Evolutionary conservation across 2,113 vertebrate species (phyloP).

Genomic region (Phodopus roborovskii): DNA sequence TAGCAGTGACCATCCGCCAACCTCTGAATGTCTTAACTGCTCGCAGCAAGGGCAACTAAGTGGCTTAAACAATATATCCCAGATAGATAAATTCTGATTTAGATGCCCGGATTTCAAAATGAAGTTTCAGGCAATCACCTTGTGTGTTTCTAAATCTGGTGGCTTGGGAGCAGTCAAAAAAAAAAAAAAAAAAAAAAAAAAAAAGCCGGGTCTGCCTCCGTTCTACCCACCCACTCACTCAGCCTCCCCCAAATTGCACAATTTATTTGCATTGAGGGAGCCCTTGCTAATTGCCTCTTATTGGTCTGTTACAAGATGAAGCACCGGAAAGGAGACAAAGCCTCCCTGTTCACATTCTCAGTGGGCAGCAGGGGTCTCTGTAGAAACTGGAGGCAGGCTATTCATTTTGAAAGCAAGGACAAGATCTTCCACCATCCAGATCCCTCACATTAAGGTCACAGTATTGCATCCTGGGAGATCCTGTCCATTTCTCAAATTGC

Average conservation of each 20-base stretch:
- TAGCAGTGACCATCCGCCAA: not conserved
- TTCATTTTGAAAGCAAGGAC: constrained; percentile 62
- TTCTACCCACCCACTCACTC: constrained; percentile 20
- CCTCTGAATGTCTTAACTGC: constrained; percentile 1
- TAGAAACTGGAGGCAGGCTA: constrained; percentile 38
- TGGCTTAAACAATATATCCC: constrained; percentile 13
- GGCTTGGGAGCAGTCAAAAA: constrained; percentile 19
- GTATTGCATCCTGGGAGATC: constrained; percentile 36
- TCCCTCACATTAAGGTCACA: constrained; percentile 24
- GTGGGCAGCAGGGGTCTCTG: constrained; percentile 65
- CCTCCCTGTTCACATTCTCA: constrained; percentile 65
- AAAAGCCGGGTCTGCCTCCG: not conserved
- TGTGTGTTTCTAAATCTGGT: constrained; percentile 55
- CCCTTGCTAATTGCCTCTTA: constrained; percentile 74
- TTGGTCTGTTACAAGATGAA: constrained; percentile 67
- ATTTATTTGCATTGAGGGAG: constrained; percentile 46
- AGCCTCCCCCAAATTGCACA: constrained; percentile 8
- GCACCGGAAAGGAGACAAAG: constrained; percentile 68
- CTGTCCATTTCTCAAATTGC: constrained; percentile 43
- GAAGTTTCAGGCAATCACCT: constrained; percentile 3
- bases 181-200: not conserved
- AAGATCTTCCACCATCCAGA: constrained; percentile 47
- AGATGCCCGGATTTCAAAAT: constrained; percentile 11
- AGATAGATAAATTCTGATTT: constrained; percentile 27
- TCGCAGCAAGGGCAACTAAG: constrained; percentile 17